Percentiles rank a stretch among this genome's conserved stretches.
phyloP scores from a whole-genome alignment of 37 sponge, comb jelly and placozoan genomes.

The Aphrocallistes beatrix region DNA sequence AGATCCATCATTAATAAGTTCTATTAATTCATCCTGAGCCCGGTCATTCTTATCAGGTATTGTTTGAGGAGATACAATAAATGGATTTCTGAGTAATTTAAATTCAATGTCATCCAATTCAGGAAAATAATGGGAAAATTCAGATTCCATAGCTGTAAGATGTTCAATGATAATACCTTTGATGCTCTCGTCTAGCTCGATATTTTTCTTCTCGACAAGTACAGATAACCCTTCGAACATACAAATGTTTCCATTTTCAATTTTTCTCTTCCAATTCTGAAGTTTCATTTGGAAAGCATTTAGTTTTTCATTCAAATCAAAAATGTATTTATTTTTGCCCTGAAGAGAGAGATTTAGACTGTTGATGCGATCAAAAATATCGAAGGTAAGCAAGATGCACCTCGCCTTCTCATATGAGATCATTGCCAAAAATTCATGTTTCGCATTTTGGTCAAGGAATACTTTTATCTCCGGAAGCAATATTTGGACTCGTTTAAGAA shows the following conservation, averaged over 20 bases:
- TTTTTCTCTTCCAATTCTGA: slow-evolving; percentile 9
- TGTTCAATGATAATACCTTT: slow-evolving; percentile 11
- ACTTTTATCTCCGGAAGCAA: not conserved
- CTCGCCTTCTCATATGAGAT: not conserved
- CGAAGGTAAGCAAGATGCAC: too few relatives aligned
- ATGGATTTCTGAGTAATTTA: not conserved
- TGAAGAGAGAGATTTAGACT: not conserved
- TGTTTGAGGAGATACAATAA: not conserved
- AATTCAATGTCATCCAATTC: not conserved
- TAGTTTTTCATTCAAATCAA: not conserved
- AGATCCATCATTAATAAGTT: too few relatives aligned
- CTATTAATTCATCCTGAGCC: slow-evolving; percentile 14
- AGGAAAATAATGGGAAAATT: slow-evolving; percentile 10
- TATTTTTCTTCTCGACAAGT: too few relatives aligned
- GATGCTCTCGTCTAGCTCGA: not conserved
- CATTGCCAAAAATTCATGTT: slow-evolving; percentile 8
- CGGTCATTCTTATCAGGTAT: not conserved
- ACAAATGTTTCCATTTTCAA: not conserved
- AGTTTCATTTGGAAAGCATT: slow-evolving; percentile 16
- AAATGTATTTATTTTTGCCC: slow-evolving; percentile 3
- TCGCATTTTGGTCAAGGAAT: slow-evolving; percentile 1
- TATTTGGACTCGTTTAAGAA: slow-evolving; percentile 16
- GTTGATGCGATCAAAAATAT: slow-evolving; percentile 18
- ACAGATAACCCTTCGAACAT: not conserved
- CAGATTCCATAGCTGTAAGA: not conserved